Percentiles rank a stretch among this genome's conserved stretches.
Conservation (phyloP, 2,888 invertebrate genomes). For the Erpobdella octoculata region DNA sequence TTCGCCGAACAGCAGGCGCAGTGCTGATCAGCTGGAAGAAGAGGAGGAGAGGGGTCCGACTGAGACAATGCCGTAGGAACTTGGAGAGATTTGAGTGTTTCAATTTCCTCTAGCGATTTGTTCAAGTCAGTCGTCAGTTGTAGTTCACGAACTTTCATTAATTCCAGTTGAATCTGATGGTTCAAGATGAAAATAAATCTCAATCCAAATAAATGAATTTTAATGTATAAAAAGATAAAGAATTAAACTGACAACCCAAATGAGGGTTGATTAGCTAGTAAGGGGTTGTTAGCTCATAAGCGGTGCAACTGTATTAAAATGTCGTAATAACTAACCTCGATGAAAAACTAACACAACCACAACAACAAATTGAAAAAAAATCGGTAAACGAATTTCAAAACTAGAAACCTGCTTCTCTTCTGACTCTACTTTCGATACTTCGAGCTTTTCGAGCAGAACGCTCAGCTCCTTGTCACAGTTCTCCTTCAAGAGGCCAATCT, state of each 20-base stretch:
- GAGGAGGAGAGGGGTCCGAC: neutral
- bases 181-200: no score
- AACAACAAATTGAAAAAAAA: no score
- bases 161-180: neutral
- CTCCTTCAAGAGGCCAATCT: neutral
- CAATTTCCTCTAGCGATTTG: neutral
- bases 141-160: neutral
- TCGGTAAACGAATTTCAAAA: no score
- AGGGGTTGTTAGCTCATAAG: neutral
- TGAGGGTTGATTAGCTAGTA: no score
- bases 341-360: neutral
- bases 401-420: conserved; percentile 11
- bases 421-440: neutral
- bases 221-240: no score
- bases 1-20: neutral
- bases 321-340: neutral
- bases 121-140: neutral
- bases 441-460: neutral
- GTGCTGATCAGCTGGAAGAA: neutral
- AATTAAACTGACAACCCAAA: no score
- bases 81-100: neutral
- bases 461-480: conserved; percentile 1
- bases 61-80: neutral
- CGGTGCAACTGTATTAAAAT: neutral
- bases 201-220: no score